Evolutionary conservation across 2,888 invertebrate species (phyloP).

Genomic region (Melanotus villosus): DNA sequence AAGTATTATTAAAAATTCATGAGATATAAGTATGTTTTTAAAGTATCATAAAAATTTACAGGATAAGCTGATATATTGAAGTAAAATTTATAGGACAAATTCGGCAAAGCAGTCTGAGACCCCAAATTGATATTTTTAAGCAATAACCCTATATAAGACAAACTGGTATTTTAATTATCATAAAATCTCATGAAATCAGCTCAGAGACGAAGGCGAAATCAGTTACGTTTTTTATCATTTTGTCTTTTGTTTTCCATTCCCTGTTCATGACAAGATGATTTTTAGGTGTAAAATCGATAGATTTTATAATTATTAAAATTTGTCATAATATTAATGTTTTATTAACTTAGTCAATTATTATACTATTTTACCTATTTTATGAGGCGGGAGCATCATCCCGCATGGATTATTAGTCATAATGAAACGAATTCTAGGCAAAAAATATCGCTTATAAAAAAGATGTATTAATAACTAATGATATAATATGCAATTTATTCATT

Average conservation of each 20-base stretch:
- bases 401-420: not conserved
- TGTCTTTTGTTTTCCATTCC: not conserved
- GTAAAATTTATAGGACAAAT: conserved; percentile 6
- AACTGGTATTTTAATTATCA: not conserved
- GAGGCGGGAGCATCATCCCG: not conserved
- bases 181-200: conserved; percentile 3
- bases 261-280: not conserved
- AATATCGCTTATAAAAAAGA: no score
- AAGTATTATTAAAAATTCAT: no score
- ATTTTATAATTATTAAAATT: conserved; percentile 2
- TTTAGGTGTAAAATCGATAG: not conserved
- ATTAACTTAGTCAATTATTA: not conserved
- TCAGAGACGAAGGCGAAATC: conserved; percentile 7
- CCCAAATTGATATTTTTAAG: conserved; percentile 16
- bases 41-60: no score
- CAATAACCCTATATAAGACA: not conserved
- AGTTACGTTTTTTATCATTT: conserved; percentile 7
- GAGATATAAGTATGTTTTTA: no score
- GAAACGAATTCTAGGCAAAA: not conserved
- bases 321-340: not conserved
- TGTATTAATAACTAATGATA: no score
- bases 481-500: no score
- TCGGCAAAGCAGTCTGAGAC: not conserved
- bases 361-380: not conserved
- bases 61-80: no score